Evolutionary conservation across 2,888 invertebrate genomes (phyloP), one percentile per base, ranked within the genome.

Genomic region (Cataglyphis albicans): DNA sequence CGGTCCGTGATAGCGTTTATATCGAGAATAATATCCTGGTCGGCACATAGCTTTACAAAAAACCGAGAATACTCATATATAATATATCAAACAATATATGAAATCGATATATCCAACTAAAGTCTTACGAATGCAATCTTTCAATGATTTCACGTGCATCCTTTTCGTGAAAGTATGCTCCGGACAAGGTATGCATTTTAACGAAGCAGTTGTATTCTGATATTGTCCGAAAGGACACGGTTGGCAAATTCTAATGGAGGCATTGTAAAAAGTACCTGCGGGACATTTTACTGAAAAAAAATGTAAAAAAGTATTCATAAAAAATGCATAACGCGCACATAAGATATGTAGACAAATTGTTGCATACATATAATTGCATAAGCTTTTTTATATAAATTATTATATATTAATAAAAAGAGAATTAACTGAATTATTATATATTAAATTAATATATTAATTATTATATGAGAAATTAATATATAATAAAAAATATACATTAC

Each of bases 191-290:
- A 94, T 91, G 90, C 97, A 97, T 0, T 94, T 91, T 0, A 94
- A 92, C 83, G 96, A 95, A 3, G 96, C 97, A 48, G 95, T 94
- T 55, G 93, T 89, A 41, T 96, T 95, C 88, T 96, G 97, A 90
- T 96, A 97, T n/a, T 95, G 95, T 2, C 97, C 97, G 73, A 95
- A 93, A 12, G 95, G 94, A 91, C 97, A 97, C 44, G 96, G 95
- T 84, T 96, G 95, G 88, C 97, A 97, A n/a, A 92, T 93, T 86
- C 95, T 95, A 6, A 92, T 93, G 0, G 95, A 95, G 3, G 94
- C 93, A 91, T 96, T 96, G 91, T 96, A 96, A 92, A 96, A 96
- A 0, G 96, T 96, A 18, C 97, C 97, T 85, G 95, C 93, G 3
- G 97, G 96, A 91, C 97, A 97, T 92, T 96, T 95, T 7, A 96